phyloP scores from a whole-genome alignment of 1,140 invertebrate species.

The Monochamus saltuarius region DNA sequence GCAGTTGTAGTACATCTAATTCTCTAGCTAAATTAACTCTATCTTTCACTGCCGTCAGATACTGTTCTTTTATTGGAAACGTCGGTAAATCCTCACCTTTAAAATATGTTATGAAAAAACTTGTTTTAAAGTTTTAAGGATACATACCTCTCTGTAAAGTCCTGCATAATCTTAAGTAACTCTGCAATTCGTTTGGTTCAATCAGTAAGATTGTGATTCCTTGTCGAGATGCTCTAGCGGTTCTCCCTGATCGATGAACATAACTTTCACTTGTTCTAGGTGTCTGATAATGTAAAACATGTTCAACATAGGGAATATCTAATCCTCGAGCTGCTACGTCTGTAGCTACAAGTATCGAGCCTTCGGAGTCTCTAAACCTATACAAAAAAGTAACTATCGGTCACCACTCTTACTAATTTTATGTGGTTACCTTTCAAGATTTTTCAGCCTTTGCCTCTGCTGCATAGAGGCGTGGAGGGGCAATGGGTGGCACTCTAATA shows the following conservation, averaged over 20 bases:
- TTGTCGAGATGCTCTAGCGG: conserved; percentile 83
- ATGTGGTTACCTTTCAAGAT: conserved; percentile 74
- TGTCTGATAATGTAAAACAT: conserved; percentile 98
- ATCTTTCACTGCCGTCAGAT: conserved; percentile 67
- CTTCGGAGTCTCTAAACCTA: conserved; percentile 75
- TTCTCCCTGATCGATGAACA: conserved; percentile 94
- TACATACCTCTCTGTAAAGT: conserved; percentile 78
- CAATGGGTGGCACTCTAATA: conserved; percentile 77
- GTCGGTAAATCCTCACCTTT: conserved; percentile 77
- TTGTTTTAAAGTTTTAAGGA: not conserved
- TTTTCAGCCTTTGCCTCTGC: conserved; percentile 91
- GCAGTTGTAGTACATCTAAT: conserved; percentile 75
- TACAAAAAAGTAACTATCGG: not conserved
- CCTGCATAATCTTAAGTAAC: conserved; percentile 79
- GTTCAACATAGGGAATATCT: conserved; percentile 91
- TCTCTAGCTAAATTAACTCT: conserved; percentile 75
- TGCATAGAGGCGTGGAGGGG: conserved; percentile 94
- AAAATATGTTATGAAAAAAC: not conserved
- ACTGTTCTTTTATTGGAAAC: conserved; percentile 76
- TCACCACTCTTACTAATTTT: not conserved
- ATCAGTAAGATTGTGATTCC: conserved; percentile 92
- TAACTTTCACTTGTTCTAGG: conserved; percentile 94
- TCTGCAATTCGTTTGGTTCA: conserved; percentile 80
- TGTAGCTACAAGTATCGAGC: conserved; percentile 88
- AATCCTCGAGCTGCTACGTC: conserved; percentile 96